phyloP scores from a whole-genome alignment of 2,113 vertebrate genomes.

The Oplegnathus fasciatus region DNA sequence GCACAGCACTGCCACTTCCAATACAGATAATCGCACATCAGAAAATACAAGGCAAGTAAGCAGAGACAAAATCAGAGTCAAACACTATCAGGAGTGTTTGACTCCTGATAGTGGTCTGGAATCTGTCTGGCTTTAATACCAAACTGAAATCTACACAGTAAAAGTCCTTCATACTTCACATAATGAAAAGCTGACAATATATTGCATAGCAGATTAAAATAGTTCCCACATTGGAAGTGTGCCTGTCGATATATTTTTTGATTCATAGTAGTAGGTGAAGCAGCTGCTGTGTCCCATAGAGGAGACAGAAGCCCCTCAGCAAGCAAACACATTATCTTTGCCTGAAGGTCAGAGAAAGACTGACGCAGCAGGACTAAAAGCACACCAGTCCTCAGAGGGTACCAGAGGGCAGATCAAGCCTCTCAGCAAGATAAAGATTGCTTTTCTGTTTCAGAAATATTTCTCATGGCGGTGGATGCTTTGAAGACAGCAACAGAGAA shows the following conservation, averaged over 20 bases:
- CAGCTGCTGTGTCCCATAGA: not conserved
- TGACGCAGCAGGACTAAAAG: conserved; percentile 18
- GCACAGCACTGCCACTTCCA: conserved; percentile 17
- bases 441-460: conserved; percentile 33
- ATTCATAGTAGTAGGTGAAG: not conserved
- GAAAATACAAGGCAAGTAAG: conserved; percentile 1
- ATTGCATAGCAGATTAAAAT: not conserved
- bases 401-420: conserved; percentile 30
- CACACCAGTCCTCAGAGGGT: conserved; percentile 16
- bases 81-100: not conserved
- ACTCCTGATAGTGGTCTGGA: not conserved
- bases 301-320: conserved; percentile 7
- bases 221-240: not conserved
- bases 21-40: conserved; percentile 27
- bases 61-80: not conserved
- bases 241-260: not conserved
- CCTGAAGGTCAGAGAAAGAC: conserved; percentile 34
- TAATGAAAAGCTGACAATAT: too few species aligned
- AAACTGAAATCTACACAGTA: not conserved
- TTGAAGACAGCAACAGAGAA: conserved; percentile 39
- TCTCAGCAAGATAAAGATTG: conserved; percentile 29
- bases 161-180: not conserved
- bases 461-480: conserved; percentile 43
- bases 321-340: conserved; percentile 16
- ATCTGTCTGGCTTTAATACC: not conserved